These are phyloP conservation scores for Thomomys bottae DNA, from an alignment of 2,113 vertebrate species.

Conservation along the genomic window DNA sequence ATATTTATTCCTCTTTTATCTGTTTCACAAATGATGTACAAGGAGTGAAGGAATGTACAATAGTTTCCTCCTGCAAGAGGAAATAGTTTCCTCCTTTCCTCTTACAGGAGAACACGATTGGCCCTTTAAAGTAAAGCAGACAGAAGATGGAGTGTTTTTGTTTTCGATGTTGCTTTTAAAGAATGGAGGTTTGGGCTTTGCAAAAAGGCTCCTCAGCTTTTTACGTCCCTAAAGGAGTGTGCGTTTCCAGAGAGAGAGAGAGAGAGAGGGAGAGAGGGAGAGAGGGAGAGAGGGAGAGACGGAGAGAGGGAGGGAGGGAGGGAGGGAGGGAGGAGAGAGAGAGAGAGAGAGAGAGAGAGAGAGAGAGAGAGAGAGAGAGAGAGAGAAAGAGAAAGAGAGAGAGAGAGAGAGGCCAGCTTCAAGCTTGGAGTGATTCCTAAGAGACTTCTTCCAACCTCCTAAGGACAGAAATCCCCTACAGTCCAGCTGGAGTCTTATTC, in stretches of 20 bases:
- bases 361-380: slow-evolving; percentile 15
- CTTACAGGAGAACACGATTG: neutral
- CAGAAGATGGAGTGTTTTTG: slow-evolving; percentile 22
- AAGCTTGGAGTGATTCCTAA: neutral
- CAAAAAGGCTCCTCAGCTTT: slow-evolving; percentile 63
- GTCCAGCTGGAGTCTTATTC: slow-evolving; percentile 61
- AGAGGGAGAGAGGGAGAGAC: neutral
- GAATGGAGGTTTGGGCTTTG: slow-evolving; percentile 42
- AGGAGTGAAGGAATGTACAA: neutral
- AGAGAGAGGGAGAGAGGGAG: slow-evolving; percentile 52
- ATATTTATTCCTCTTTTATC: neutral
- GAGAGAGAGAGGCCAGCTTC: slow-evolving; percentile 52
- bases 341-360: slow-evolving; percentile 42
- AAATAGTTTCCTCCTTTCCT: neutral
- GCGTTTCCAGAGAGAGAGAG: slow-evolving; percentile 40
- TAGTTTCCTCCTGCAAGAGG: neutral
- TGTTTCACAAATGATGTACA: neutral
- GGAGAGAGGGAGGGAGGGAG: slow-evolving; percentile 52
- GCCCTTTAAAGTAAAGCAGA: slow-evolving; percentile 45
- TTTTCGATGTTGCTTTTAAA: neutral
- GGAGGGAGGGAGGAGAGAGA: too few species aligned
- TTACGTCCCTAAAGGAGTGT: slow-evolving; percentile 50
- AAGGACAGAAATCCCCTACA: slow-evolving; percentile 53
- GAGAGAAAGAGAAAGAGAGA: slow-evolving; percentile 34
- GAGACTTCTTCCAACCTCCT: slow-evolving; percentile 10